Base-by-base conservation (phyloP, 2,888 invertebrate genomes). In the Zaprionus obscuricornis region DNA sequence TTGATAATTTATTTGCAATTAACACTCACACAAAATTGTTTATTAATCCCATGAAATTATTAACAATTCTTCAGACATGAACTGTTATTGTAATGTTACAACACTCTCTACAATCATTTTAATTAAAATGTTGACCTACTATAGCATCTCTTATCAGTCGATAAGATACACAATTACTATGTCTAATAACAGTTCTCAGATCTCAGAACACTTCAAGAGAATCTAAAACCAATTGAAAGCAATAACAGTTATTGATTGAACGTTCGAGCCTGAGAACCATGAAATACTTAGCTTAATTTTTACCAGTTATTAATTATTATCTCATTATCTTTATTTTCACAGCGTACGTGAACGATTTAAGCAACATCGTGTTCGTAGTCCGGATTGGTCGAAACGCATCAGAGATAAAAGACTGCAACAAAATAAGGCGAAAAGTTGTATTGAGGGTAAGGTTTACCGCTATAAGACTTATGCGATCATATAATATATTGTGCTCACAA, bases 371-470 rank as follows among this genome's bases (percentile, higher is more conserved):
- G 89, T 87, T 49, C 88, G 89, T 36, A 90, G 88, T 73, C 90
- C 90, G 2, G 89, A 90, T 74, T 90, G 90, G 90, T 90, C 89
- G 27, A 89, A 87, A 60, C 87, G 89, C 62, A 89, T 90, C 31
- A 81, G 90, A 66, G 90, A 90, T 70, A 88, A 89, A 78, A 87
- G 90, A 73, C 85, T 87, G 62, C 86, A 89, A 64, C 86, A 89
- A 62, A 86, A 88, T 42, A 88, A 88, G 70, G 76, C 86, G 1
- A 82, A 83, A 27, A 88, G 88, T 67, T 88, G 79, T 72, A 86
- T 88, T 59, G 89, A 89, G 60, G 89, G 89, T 89, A 57, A 85
- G 88, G n/a, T n/a, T n/a, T n/a, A n/a, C n/a, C n/a, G n/a, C n/a
- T n/a, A n/a, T n/a, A n/a, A 6, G 17, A 43, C 17, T 33, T n/a